A percentile compares a stretch with the other conserved stretches of the same genome.
Evolutionary conservation across 92 coral and sea anemone genomes (phyloP).

Genomic region (Heliopora coerulea): DNA sequence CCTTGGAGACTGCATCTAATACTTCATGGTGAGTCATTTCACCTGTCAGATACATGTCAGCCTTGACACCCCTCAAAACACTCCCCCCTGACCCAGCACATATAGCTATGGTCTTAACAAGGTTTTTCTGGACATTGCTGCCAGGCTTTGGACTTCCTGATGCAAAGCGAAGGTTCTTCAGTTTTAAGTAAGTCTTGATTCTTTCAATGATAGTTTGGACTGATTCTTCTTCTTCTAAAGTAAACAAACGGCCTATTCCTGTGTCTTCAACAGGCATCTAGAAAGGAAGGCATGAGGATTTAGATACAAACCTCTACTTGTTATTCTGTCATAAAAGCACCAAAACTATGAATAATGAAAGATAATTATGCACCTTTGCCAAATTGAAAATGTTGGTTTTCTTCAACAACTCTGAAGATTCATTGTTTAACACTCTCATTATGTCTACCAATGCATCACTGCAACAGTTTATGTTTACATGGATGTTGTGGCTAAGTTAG

Average conservation of each 20-base stretch:
- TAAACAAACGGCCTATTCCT: slow-evolving; percentile 84
- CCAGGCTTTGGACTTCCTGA: slow-evolving; percentile 25
- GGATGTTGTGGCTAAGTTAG: neutral
- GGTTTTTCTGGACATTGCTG: slow-evolving; percentile 31
- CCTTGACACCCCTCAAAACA: slow-evolving; percentile 71
- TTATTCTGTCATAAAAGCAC: no score
- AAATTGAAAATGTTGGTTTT: slow-evolving; percentile 58
- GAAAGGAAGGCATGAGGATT: neutral
- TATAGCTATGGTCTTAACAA: slow-evolving; percentile 72
- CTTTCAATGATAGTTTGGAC: slow-evolving; percentile 60
- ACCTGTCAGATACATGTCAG: slow-evolving; percentile 90
- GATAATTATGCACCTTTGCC: slow-evolving; percentile 73
- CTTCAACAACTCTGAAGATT: slow-evolving; percentile 37
- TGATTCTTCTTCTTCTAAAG: slow-evolving; percentile 56
- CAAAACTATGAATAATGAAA: no score
- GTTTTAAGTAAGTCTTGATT: slow-evolving; percentile 69
- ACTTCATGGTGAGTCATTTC: slow-evolving; percentile 99
- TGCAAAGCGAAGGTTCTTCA: slow-evolving; percentile 79
- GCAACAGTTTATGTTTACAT: slow-evolving; percentile 39
- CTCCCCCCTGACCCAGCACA: slow-evolving; percentile 99
- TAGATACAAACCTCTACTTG: no score
- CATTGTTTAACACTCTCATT: slow-evolving; percentile 34
- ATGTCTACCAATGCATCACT: slow-evolving; percentile 39
- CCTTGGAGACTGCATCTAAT: slow-evolving; percentile 82
- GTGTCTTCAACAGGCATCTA: slow-evolving; percentile 75